Conservation (phyloP, 23 tunicate genomes). For the Botrylloides violaceus region DNA sequence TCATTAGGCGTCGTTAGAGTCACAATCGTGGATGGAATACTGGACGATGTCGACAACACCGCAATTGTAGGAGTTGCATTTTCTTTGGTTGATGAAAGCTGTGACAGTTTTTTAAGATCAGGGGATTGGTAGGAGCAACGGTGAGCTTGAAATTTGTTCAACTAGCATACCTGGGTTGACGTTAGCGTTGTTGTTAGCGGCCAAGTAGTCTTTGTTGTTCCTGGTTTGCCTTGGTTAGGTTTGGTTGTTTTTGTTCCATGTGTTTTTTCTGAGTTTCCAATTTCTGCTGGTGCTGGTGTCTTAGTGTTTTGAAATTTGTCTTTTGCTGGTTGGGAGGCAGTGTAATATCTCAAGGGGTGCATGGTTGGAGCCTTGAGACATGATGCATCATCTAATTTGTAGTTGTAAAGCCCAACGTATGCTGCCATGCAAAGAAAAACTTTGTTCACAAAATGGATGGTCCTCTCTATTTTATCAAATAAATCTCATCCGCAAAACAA, state of each 20-base stretch:
- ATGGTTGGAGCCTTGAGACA: slow-evolving; percentile 11
- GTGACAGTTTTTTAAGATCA: too few species aligned
- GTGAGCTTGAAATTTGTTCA: too few species aligned
- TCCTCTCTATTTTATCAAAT: too few species aligned
- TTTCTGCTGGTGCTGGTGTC: not conserved
- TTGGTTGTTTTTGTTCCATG: not conserved
- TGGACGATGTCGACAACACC: not conserved
- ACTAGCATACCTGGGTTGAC: too few species aligned
- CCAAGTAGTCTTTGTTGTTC: slow-evolving; percentile 10
- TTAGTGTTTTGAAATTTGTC: not conserved
- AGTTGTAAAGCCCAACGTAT: slow-evolving; percentile 12
- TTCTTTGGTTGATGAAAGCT: slow-evolving; percentile 5
- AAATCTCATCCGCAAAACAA: too few species aligned
- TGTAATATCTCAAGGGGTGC: too few species aligned
- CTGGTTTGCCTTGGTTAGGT: too few species aligned
- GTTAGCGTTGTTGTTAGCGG: slow-evolving; percentile 19
- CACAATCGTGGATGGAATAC: not conserved
- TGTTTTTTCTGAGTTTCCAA: not conserved
- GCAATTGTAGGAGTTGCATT: not conserved
- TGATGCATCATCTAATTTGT: not conserved
- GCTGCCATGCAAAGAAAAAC: too few species aligned
- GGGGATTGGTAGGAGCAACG: too few species aligned
- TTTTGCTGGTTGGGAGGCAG: not conserved
- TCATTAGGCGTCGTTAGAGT: not conserved
- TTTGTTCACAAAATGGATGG: too few species aligned